Conservation (phyloP, 2,113 vertebrate genomes). For the Oxygymnocypris stewartii region DNA sequence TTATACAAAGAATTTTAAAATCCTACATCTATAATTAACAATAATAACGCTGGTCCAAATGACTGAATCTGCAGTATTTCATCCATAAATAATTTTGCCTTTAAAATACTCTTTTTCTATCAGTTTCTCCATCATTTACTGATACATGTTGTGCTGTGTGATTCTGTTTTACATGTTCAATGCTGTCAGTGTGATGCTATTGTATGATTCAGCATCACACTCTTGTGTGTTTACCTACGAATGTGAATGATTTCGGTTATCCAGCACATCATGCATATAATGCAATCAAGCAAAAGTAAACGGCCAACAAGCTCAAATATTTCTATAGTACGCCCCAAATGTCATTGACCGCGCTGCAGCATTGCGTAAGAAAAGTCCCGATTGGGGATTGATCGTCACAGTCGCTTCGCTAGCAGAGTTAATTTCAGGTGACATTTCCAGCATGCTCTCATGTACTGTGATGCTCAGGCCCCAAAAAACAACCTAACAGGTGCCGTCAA, state of each 20-base stretch:
- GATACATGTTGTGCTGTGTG: not conserved
- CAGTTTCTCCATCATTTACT: not conserved
- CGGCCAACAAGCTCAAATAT: not conserved
- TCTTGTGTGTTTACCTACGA: not conserved
- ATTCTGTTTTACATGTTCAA: not conserved
- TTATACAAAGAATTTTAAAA: not conserved
- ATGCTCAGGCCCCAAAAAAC: not conserved
- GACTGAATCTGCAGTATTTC: not conserved
- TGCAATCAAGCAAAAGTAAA: not conserved
- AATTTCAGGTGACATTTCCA: slow-evolving; percentile 40
- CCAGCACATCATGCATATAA: not conserved
- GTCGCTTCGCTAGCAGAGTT: not conserved
- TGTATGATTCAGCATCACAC: not conserved
- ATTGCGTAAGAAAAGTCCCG: not conserved
- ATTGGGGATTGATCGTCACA: slow-evolving; percentile 19
- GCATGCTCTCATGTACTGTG: not conserved
- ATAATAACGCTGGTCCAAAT: not conserved
- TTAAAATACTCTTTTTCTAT: not conserved
- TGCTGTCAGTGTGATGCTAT: not conserved
- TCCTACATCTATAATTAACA: not conserved
- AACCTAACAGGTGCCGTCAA: not conserved
- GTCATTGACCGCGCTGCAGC: not conserved
- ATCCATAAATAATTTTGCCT: not conserved
- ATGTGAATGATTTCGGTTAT: not conserved
- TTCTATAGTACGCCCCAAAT: not conserved